A percentile compares a stretch with the other conserved stretches of the same genome.
phyloP scores from a whole-genome alignment of 2,888 invertebrate genomes.

The Eupeodes luniger region DNA sequence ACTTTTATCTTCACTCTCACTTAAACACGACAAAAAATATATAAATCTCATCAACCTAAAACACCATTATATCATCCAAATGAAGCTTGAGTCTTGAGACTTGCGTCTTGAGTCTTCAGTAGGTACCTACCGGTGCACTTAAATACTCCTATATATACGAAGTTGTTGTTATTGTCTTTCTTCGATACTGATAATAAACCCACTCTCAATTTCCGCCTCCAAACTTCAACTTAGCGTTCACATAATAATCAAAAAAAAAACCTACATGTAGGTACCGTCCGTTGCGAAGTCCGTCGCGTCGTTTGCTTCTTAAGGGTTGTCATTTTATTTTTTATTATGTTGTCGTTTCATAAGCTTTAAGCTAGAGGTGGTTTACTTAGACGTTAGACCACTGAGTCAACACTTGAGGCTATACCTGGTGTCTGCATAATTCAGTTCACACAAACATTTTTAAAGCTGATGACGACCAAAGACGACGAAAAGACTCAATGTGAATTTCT shows the following conservation, averaged over 20 bases:
- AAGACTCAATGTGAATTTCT: constrained; percentile 27
- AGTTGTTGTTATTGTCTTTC: constrained; percentile 8
- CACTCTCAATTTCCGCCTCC: constrained; percentile 19
- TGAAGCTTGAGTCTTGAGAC: neutral
- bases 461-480: neutral
- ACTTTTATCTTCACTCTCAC: constrained; percentile 9
- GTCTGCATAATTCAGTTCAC: constrained; percentile 49
- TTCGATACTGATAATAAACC: constrained; percentile 16
- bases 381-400: constrained; percentile 8
- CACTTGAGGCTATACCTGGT: constrained; percentile 33
- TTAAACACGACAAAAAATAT: neutral
- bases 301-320: constrained; percentile 20
- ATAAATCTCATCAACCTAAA: constrained; percentile 1
- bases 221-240: constrained; percentile 6
- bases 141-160: neutral
- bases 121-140: constrained; percentile 7
- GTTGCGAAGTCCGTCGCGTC: too few relatives aligned
- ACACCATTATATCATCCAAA: constrained; percentile 5
- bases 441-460: constrained; percentile 45
- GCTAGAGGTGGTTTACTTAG: constrained; percentile 16
- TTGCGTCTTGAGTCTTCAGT: neutral
- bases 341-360: constrained; percentile 13
- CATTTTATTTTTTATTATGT: neutral
- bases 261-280: neutral
- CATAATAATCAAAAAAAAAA: constrained; percentile 2